Evolutionary conservation across 1,140 invertebrate genomes (phyloP).

Genomic region (Lycorma delicatula): DNA sequence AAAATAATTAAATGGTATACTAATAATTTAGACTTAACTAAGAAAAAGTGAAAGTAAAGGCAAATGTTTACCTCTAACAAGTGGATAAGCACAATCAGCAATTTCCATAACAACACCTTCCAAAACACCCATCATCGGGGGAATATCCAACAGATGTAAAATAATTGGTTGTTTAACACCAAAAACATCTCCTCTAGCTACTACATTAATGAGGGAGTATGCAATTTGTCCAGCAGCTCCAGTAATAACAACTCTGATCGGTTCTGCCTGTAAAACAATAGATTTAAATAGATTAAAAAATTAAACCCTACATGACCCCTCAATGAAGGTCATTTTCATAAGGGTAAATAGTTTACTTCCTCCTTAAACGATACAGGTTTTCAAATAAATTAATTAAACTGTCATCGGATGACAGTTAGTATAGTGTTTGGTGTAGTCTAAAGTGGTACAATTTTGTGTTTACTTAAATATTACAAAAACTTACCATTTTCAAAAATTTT

Average conservation of each 20-base stretch:
- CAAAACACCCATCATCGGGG: slow-evolving; percentile 87
- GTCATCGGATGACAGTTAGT: slow-evolving; percentile 8
- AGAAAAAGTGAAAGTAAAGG: too few species aligned
- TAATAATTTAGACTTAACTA: too few species aligned
- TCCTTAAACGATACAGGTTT: slow-evolving; percentile 15
- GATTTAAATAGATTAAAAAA: background rate
- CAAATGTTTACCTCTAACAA: slow-evolving; percentile 53
- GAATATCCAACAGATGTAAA: slow-evolving; percentile 91
- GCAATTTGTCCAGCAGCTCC: slow-evolving; percentile 98
- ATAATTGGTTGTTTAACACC: slow-evolving; percentile 81
- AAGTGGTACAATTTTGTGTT: background rate
- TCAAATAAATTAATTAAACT: slow-evolving; percentile 13
- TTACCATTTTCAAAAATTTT: background rate
- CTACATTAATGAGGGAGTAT: slow-evolving; percentile 89
- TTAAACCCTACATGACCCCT: background rate
- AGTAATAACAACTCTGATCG: slow-evolving; percentile 90
- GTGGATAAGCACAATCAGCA: slow-evolving; percentile 89
- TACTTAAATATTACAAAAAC: too few species aligned
- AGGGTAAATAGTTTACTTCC: slow-evolving; percentile 14
- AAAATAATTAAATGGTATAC: too few species aligned
- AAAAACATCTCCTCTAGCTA: slow-evolving; percentile 96
- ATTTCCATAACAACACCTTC: slow-evolving; percentile 97
- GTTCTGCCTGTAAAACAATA: slow-evolving; percentile 43
- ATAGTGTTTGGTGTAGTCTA: slow-evolving; percentile 6
- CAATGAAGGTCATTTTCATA: slow-evolving; percentile 18